These are phyloP conservation scores for Urocyon cinereoargenteus DNA, from an alignment of 2,797 vertebrate species.

Conservation along the genomic window DNA sequence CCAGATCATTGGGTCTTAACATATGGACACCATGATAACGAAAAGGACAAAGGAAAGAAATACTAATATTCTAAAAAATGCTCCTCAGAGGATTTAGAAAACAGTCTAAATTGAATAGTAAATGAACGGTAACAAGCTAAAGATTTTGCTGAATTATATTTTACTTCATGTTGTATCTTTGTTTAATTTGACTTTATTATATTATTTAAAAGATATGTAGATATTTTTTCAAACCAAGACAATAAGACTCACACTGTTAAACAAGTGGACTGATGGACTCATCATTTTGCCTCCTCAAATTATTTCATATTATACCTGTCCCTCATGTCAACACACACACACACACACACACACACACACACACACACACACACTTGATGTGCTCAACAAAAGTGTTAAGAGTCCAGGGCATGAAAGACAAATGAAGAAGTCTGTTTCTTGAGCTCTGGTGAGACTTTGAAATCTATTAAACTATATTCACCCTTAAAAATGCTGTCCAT, in stretches of 20 bases:
- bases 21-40: neutral
- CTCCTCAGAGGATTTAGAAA: neutral
- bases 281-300: neutral
- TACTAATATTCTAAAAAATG: neutral
- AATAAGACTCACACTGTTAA: neutral
- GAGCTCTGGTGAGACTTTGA: neutral
- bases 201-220: neutral
- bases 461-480: neutral
- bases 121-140: neutral
- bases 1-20: neutral
- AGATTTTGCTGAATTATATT: neutral
- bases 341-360: neutral
- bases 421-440: neutral
- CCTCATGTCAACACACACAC: neutral
- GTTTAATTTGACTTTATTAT: neutral
- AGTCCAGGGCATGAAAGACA: neutral
- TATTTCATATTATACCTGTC: neutral
- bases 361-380: rapidly evolving
- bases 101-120: neutral
- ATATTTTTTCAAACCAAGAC: neutral
- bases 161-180: neutral
- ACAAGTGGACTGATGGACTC: neutral
- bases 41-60: neutral
- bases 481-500: neutral
- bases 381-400: neutral